Evolutionary conservation across 2,888 invertebrate genomes (phyloP).

Genomic region (Lissocephala sabroskyi): DNA sequence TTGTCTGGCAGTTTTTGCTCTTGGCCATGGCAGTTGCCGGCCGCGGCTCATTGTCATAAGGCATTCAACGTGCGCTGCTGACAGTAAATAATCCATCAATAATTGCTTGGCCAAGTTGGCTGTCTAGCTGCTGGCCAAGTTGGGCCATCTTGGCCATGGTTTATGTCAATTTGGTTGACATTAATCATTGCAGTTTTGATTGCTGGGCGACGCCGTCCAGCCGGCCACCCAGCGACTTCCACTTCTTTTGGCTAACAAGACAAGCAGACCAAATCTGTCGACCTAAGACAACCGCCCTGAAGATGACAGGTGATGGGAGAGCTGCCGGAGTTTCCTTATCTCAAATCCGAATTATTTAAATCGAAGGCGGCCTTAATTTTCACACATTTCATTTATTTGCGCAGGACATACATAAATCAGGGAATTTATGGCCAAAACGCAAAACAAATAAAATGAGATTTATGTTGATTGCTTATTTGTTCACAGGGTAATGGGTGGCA

Average conservation of each 20-base stretch:
- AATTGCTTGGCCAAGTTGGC: slow-evolving; percentile 57
- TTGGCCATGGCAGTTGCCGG: slow-evolving; percentile 46
- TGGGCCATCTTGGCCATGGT: slow-evolving; percentile 22
- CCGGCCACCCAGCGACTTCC: too few relatives aligned
- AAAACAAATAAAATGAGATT: slow-evolving; percentile 42
- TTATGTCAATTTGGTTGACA: slow-evolving; percentile 62
- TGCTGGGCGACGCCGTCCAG: slow-evolving; percentile 28
- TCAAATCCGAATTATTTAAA: too few relatives aligned
- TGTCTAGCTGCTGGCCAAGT: slow-evolving; percentile 5
- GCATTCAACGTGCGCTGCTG: slow-evolving; percentile 44
- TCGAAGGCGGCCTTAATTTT: too few relatives aligned
- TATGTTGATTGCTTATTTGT: slow-evolving; percentile 65
- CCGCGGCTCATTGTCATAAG: slow-evolving; percentile 62
- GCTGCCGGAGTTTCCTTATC: too few relatives aligned
- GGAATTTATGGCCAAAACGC: slow-evolving; percentile 29
- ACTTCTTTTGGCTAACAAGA: too few relatives aligned
- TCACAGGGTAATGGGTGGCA: slow-evolving; percentile 50
- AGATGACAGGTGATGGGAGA: too few relatives aligned
- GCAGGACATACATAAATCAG: slow-evolving; percentile 20
- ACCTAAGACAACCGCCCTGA: too few relatives aligned
- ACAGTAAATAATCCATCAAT: slow-evolving; percentile 66
- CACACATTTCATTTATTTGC: slow-evolving; percentile 13
- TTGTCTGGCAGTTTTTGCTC: slow-evolving; percentile 32
- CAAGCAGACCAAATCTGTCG: slow-evolving; percentile 8
- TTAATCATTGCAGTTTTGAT: slow-evolving; percentile 60